Base-by-base conservation (phyloP, 2,797 vertebrate species). In the Arnoldichthys spilopterus region DNA sequence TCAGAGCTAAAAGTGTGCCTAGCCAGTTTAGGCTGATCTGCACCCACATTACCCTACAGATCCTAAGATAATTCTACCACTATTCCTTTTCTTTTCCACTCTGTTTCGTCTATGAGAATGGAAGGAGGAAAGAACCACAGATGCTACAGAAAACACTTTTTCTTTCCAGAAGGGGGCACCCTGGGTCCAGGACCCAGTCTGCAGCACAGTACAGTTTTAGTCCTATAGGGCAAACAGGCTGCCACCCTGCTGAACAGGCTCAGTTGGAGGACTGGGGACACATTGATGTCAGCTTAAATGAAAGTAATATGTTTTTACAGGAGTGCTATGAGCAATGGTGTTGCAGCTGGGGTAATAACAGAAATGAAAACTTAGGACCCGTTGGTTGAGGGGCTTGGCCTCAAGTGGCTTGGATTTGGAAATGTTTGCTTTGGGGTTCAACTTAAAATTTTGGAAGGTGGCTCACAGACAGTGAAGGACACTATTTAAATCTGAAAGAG, bases 91-190 rank as follows among this genome's bases (percentile, higher is more conserved):
- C 11, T 6, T 8, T 37, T 32, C 53, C 66, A 26, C 20, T 68
- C n/a, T 1, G 6, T 20, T 49, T 70, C 70, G 16, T 51, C 28
- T 77, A 32, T 40, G 30, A 40, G 16, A 24, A 59, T 40, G 6
- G 22, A 49, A 7, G 13, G 24, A 59, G n/a, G 28, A 28, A 43
- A 30, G 2, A 15, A 3, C 20, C 45, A 13, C 20, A 62, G 40
- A 26, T n/a, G n/a, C n/a, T n/a, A n/a, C n/a, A 66, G 43, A 22
- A 66, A 43, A 67, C 37, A 67, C 24, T 28, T 68, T 49, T 30
- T 47, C 18, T 30, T 22, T 51, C 20, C 18, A 71, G 9, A 54
- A 22, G 28, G 15, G 58, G 26, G 26, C 58, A 32, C 16, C 45
- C 5, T 11, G 8, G 20, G 9, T 22, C 32, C 32, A 66, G 9